phyloP scores from a whole-genome alignment of 2,888 invertebrate genomes.

The Cephalotes varians region DNA sequence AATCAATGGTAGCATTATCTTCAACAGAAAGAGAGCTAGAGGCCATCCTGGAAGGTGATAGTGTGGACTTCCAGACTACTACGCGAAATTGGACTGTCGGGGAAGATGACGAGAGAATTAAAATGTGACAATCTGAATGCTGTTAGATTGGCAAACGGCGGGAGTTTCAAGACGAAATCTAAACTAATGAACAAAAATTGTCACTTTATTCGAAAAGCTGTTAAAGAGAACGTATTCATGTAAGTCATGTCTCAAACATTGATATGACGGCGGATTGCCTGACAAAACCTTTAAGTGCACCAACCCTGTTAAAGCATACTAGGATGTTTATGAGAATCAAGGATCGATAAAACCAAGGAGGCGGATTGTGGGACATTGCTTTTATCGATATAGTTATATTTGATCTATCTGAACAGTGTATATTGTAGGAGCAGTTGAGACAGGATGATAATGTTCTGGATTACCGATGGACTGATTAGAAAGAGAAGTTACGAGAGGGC shows the following conservation, averaged over 20 bases:
- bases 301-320: no score
- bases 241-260: neutral
- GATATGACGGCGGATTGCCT: neutral
- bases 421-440: no score
- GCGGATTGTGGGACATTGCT: no score
- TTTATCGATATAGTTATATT: no score
- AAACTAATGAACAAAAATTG: constrained; percentile 12
- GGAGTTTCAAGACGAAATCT: constrained; percentile 9
- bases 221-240: neutral
- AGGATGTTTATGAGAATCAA: no score
- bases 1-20: constrained; percentile 32
- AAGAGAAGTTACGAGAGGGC: no score
- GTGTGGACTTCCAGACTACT: constrained; percentile 8
- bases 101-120: neutral
- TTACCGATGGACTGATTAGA: no score
- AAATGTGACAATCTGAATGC: constrained; percentile 46
- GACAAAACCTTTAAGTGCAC: no score
- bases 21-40: constrained; percentile 46
- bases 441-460: no score
- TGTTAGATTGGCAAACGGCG: constrained; percentile 30
- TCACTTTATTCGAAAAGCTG: neutral
- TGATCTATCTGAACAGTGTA: no score
- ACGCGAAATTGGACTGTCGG: neutral
- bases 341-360: no score
- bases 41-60: constrained; percentile 11